Conservation (phyloP, 2,888 invertebrate species). For the Nymphalis urticae region DNA sequence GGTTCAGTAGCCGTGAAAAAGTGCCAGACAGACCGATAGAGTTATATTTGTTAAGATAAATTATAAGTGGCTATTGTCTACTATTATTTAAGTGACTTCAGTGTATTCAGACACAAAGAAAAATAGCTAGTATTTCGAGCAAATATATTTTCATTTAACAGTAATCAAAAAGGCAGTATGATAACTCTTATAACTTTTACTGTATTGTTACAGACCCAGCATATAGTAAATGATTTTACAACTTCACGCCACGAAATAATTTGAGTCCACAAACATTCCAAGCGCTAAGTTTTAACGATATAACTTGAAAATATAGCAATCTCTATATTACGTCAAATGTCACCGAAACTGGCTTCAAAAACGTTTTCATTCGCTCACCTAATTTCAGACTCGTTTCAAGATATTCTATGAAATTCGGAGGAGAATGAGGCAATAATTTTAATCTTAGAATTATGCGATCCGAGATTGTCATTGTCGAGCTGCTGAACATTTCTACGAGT, state of each 20-base stretch:
- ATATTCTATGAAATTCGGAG: slow-evolving; percentile 37
- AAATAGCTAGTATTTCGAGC: too few species aligned
- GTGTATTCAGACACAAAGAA: too few species aligned
- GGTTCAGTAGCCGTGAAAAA: too few species aligned
- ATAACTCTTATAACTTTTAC: too few species aligned
- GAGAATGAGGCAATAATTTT: slow-evolving; percentile 44
- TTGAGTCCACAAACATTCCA: neutral
- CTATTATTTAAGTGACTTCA: too few species aligned
- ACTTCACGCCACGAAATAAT: neutral
- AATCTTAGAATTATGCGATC: slow-evolving; percentile 42
- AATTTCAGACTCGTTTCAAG: slow-evolving; percentile 28
- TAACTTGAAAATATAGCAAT: slow-evolving; percentile 12
- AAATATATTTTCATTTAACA: too few species aligned
- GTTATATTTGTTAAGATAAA: too few species aligned
- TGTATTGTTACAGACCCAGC: too few species aligned
- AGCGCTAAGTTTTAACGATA: slow-evolving; percentile 7
- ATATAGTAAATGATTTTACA: neutral
- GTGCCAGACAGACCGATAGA: too few species aligned
- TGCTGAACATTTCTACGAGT: slow-evolving; percentile 34
- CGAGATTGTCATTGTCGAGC: slow-evolving; percentile 39
- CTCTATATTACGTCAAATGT: slow-evolving; percentile 23
- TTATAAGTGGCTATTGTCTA: too few species aligned
- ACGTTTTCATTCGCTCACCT: slow-evolving; percentile 34
- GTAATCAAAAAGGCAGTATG: too few species aligned
- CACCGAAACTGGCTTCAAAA: slow-evolving; percentile 22